Conservation (phyloP, 2,797 vertebrate species). For the Falco berigora region DNA sequence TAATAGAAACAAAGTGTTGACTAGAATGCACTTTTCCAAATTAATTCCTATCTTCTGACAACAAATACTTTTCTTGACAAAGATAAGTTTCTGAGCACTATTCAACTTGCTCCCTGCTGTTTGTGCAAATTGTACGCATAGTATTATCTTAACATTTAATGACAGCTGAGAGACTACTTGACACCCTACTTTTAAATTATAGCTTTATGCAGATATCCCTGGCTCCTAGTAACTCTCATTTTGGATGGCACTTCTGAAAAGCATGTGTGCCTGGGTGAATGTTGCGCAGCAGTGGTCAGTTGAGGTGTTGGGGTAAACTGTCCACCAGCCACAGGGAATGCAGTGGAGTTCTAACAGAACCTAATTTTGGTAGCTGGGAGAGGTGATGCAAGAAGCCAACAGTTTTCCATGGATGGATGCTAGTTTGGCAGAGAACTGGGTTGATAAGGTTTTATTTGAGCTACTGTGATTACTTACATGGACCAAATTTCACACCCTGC, state of each 20-base stretch:
- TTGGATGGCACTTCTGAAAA: neutral
- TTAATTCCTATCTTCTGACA: neutral
- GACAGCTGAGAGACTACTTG: neutral
- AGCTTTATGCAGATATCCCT: neutral
- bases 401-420: neutral
- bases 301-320: neutral
- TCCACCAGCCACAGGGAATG: accelerated
- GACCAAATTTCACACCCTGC: neutral
- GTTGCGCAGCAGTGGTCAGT: neutral
- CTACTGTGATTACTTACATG: neutral
- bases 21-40: neutral
- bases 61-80: neutral
- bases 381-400: neutral
- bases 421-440: neutral
- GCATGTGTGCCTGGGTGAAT: neutral
- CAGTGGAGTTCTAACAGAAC: neutral
- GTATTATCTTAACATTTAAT: neutral
- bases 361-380: neutral
- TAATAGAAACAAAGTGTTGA: neutral
- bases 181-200: neutral
- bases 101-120: neutral
- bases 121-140: neutral
- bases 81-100: neutral
- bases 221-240: neutral
- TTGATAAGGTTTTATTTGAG: neutral